Percentiles rank a stretch among this genome's conserved stretches.
Conservation (phyloP, 2,113 vertebrate genomes). For the Ammodramus savannarum region DNA sequence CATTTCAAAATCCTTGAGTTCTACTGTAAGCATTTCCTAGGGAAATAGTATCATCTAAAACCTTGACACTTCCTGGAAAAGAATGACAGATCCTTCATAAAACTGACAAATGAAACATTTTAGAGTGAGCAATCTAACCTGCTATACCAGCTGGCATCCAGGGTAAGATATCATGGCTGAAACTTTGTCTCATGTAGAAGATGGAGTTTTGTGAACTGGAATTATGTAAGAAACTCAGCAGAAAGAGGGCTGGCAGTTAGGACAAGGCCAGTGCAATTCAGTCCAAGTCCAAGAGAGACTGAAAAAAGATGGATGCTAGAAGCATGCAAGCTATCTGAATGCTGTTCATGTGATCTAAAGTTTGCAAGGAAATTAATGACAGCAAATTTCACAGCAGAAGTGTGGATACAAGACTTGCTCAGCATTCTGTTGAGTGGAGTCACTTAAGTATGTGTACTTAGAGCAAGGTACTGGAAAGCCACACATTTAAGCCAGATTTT, state of each 20-base stretch:
- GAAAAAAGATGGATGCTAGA: background rate
- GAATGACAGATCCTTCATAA: background rate
- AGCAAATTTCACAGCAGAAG: background rate
- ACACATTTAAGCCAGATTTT: background rate
- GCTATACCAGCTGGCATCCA: background rate
- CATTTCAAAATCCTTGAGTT: background rate
- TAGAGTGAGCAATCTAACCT: background rate
- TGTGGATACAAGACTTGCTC: background rate
- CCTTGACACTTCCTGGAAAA: background rate
- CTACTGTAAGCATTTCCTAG: background rate
- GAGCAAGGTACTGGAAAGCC: background rate
- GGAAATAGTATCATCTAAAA: background rate
- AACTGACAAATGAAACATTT: background rate
- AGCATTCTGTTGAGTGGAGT: background rate
- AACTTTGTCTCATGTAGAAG: background rate
- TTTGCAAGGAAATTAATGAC: background rate
- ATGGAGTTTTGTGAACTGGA: background rate
- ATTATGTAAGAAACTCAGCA: background rate
- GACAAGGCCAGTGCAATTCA: background rate
- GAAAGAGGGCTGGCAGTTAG: background rate
- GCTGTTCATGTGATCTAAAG: rapidly evolving
- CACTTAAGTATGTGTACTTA: background rate
- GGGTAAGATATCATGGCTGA: background rate
- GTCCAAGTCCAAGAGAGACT: background rate
- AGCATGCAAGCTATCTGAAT: background rate